Evolutionary conservation across 2,113 vertebrate species (phyloP), one percentile per base, ranked within the genome.

Genomic region (Rallus limicola): DNA sequence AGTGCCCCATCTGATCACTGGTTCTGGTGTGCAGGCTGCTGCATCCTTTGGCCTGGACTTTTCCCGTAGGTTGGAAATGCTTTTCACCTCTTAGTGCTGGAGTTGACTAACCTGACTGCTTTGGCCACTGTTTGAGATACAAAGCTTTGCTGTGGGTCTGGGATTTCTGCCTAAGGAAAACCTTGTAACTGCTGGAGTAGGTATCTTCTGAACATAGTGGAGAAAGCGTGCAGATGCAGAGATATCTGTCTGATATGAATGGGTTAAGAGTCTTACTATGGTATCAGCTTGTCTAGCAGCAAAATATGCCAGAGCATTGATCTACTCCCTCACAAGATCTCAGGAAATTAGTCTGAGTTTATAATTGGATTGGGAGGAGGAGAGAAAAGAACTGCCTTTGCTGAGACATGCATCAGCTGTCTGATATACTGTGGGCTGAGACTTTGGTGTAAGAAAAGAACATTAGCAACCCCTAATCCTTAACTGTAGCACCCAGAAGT

Each of bases 261-360:
- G 31, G 24, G 75, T 82, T 93, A 68, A 60, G 6, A 46, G n/a
- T 50, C 71, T 88, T 77, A 31, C 25, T 69, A 67, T 83, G 55
- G 25, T 59, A 53, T 72, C 71, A 55, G 56, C 36, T 93, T 55
- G 50, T 74, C 64, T 88, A 53, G 59, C 3, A 0, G 6, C 50
- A 85, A 42, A 91, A 83, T 55, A 33, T 46, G 50, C 58, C 2
- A 15, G 14, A 83, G 64, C 0, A 0, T 59, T 38, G 75, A 77
- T 92, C 40, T 90, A 53, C 60, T 86, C 68, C 59, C 60, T 94
- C 75, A 46, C 68, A 88, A 55, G 55, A 70, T 50, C 82, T 90
- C 82, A 77, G 90, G 86, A 94, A 92, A 95, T 94, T 77, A 88
- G 71, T 88, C 59, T 90, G 71, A 94, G 63, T 88, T 94, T 92